Evolutionary conservation across 2,888 invertebrate genomes (phyloP), one percentile per base, ranked within the genome.

Genomic region (Hydroisotoma schaefferi): DNA sequence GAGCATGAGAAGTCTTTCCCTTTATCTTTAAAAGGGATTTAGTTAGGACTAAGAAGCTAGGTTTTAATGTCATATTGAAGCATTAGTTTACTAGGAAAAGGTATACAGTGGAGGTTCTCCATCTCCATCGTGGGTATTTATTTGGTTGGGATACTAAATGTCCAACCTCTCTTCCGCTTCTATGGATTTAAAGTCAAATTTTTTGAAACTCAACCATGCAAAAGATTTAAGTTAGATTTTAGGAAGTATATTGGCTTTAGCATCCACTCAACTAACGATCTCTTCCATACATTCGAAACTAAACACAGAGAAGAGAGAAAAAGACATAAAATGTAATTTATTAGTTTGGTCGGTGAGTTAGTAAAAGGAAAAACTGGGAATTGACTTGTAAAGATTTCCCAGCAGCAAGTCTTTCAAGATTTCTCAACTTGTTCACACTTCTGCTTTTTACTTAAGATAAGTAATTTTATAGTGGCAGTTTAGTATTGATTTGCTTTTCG

Each of bases 241-340:
- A 40, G 40, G n/a, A 40, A 20, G 20, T 18, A 40, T 40, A 20
- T 15, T n/a, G n/a, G n/a, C n/a, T n/a, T n/a, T n/a, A n/a, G n/a
- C n/a, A n/a, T n/a, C n/a, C n/a, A n/a, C n/a, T n/a, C n/a, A n/a
- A n/a, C n/a, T n/a, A n/a, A n/a, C n/a, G n/a, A n/a, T n/a, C n/a
- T n/a, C n/a, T n/a, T n/a, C n/a, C n/a, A n/a, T n/a, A n/a, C n/a
- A n/a, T n/a, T n/a, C n/a, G n/a, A n/a, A n/a, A n/a, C n/a, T n/a
- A n/a, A n/a, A n/a, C n/a, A n/a, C n/a, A 40, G 20, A 40, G 26
- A 20, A 46, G 23, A 5, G 5, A 25, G 26, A 29, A 10, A 49
- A 49, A 33, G 18, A 52, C 51, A 52, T 52, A 52, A 52, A 52
- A 37, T 37, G 29, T 33, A 33, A 52, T 52, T 52, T 52, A 52